A percentile compares a stretch with the other conserved stretches of the same genome.
These are phyloP conservation scores for Notiomystis cincta DNA, from an alignment of 2,113 vertebrate species.

Conservation along the genomic window DNA sequence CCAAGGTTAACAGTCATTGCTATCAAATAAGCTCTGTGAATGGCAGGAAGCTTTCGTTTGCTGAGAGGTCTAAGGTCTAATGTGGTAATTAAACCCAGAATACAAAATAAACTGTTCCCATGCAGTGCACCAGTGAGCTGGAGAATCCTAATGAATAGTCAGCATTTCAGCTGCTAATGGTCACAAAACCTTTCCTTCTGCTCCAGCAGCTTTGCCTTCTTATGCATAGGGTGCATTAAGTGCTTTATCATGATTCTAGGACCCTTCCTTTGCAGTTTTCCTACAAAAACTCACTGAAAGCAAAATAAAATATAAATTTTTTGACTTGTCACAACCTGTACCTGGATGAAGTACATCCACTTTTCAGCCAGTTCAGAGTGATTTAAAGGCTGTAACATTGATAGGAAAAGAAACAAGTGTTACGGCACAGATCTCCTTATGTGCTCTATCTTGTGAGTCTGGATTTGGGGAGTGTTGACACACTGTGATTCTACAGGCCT, in stretches of 20 bases:
- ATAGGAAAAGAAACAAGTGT: background rate
- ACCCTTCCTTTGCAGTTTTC: background rate
- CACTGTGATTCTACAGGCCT: background rate
- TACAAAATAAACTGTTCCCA: conserved; percentile 38
- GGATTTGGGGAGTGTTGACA: background rate
- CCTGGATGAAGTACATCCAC: background rate
- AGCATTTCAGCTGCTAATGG: background rate
- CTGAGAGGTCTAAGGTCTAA: conserved; percentile 54
- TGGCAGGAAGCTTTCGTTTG: conserved; percentile 44
- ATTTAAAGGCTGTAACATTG: background rate
- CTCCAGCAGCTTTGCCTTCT: background rate
- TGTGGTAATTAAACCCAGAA: conserved; percentile 41
- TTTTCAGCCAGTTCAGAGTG: background rate
- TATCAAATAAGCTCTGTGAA: conserved; percentile 52
- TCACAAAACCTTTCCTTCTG: background rate
- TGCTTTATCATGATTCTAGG: background rate
- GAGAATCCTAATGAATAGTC: conserved; percentile 32
- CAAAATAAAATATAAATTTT: background rate
- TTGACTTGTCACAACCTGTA: background rate
- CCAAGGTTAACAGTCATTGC: conserved; percentile 45
- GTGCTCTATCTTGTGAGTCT: background rate
- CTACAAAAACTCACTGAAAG: background rate
- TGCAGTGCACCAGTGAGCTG: background rate
- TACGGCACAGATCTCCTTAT: background rate
- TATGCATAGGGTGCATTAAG: background rate